A percentile compares a stretch with the other conserved stretches of the same genome.
These are phyloP conservation scores for Arothron firmamentum DNA, from an alignment of 2,113 vertebrate species.

Conservation along the genomic window DNA sequence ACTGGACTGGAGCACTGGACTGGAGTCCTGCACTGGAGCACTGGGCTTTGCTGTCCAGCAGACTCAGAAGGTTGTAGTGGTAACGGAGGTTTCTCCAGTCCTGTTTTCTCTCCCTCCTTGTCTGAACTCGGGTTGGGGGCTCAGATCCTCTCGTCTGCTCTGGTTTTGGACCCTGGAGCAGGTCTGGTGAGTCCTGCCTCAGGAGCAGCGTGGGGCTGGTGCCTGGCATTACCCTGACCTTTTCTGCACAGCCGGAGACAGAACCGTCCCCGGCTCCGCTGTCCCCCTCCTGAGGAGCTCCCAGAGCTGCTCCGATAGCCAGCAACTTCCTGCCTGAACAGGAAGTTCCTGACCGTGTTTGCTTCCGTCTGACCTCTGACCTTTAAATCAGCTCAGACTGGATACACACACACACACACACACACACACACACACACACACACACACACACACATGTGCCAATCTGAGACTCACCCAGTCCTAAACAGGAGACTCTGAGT, in stretches of 20 bases:
- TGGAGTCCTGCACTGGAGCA: no score
- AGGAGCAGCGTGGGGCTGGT: slow-evolving; percentile 38
- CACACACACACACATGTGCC: not conserved
- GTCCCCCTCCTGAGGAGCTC: slow-evolving; percentile 23
- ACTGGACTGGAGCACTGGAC: no score
- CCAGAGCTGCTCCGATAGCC: slow-evolving; percentile 7
- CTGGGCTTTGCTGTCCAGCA: no score
- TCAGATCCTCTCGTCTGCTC: slow-evolving; percentile 5
- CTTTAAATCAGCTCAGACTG: no score
- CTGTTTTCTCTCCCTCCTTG: no score
- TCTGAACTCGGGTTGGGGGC: no score
- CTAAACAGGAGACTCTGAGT: slow-evolving; percentile 90
- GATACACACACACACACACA: no score
- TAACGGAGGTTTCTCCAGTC: no score
- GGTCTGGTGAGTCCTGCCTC: slow-evolving; percentile 1
- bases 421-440: not conserved
- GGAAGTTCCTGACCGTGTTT: no score
- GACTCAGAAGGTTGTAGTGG: no score
- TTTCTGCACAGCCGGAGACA: slow-evolving; percentile 44
- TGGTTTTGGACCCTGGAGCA: no score
- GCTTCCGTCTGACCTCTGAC: no score
- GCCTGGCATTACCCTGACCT: slow-evolving; percentile 63
- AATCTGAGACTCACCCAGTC: slow-evolving; percentile 82
- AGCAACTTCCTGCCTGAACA: not conserved
- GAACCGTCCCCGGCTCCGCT: slow-evolving; percentile 22